Evolutionary conservation across 2,113 vertebrate species (phyloP), one percentile per base, ranked within the genome.

Genomic region (Rhea pennata): DNA sequence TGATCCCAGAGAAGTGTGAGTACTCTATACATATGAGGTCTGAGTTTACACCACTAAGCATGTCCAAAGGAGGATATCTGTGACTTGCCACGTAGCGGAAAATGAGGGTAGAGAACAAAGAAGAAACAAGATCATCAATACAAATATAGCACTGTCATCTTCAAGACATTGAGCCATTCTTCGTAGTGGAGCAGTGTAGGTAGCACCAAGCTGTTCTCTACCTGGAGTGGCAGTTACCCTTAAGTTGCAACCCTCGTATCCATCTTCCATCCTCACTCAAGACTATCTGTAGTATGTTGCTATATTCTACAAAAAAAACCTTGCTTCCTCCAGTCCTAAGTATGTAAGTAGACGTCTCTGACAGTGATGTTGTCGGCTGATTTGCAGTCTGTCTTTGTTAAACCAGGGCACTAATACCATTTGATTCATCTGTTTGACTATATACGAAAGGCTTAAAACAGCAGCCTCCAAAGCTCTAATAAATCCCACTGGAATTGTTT

Each of bases 401-500:
- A 89, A 69, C 70, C 27, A 11, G 36, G 65, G 84, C 0, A 5
- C 46, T 84, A n/a, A 72, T 29, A 58, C 3, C 53, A 74, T 56
- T 29, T 7, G 23, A 22, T 65, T 91, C 46, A 8, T 95, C 65
- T 19, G 36, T 39, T 71, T 11, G 10, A 4, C 84, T 67, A 9
- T 10, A 33, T 5, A 19, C 6, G 42, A 31, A 78, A 78, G 62
- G 80, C 84, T 65, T 61, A 64, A 75, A 64, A 54, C 73, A 78
- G 91, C 76, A 51, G 56, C 80, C 31, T 56, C 27, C 15, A 8
- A 13, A 79, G 70, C 71, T 70, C 81, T 78, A 81, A 59, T 17
- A 33, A 59, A 59, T 59, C 56, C 56, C n/a, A 9, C 62, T 27
- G 58, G n/a, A 91, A 89, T 94, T 95, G 84, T 94, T 95, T 95